Base-by-base conservation (phyloP, 1,140 invertebrate species). In the Muscidifurax raptorellus region DNA sequence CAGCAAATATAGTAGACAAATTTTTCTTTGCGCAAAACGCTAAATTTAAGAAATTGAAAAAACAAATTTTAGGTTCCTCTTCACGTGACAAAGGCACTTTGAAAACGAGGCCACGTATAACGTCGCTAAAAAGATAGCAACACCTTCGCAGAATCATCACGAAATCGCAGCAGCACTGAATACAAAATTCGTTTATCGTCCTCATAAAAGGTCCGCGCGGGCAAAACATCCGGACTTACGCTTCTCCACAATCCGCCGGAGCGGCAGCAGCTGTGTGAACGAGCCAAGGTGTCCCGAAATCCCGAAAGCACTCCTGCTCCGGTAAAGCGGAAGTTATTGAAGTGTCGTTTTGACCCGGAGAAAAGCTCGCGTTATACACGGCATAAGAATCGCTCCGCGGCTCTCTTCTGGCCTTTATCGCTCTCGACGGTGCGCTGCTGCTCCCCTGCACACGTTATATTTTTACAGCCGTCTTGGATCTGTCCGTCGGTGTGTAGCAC, bases 261-360 rank as follows among this genome's bases (percentile, higher is more conserved):
- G 52, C 52, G 1, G 52, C 22, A 59, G 52, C 52, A 59, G 22
- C 52, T 59, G 52, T 59, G 52, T 18, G 52, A 59, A 47, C 44
- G 44, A 47, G 44, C 13, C 44, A 15, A 36, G 9, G 32, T 40
- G 71, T 25, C 10, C 71, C 71, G 71, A 74, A 74, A 40, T 74
- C 10, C 67, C 3, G 18, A 36, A n/a, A 40, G 71, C 71, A n/a
- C 28, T 32, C 27, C 32, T 6, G 52, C 22, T 36, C 77, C 36
- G 30, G 47, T 67, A 66, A 67, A 79, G 77, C 77, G 59, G 77
- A 79, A 79, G 59, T 79, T 79, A 79, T 79, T 79, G 77, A 79
- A 79, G 59, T 79, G 64, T 67, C 77, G 77, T 79, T 79, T 79
- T 36, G 77, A 79, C 59, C 77, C n/a, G 27, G 27, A 52, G 75